Percentiles rank a stretch among this genome's conserved stretches.
Conservation (phyloP, 2,113 vertebrate species). For the Microcebus lehilahytsara region DNA sequence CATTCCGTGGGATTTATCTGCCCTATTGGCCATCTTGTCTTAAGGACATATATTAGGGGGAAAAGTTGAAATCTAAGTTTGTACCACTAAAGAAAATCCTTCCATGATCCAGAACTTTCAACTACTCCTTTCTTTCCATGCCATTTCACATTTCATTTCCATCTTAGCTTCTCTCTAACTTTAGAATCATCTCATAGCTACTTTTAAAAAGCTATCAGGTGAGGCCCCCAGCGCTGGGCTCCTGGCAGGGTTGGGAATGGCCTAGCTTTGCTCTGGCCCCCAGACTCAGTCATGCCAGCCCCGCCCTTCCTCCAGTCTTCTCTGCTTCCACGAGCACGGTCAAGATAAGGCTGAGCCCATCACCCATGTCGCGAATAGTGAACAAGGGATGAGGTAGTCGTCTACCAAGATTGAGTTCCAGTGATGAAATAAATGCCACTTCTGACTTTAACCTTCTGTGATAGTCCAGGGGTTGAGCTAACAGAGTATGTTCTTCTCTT, state of each 20-base stretch:
- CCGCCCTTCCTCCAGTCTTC: background rate
- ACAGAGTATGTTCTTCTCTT: background rate
- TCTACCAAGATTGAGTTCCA: background rate
- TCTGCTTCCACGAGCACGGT: background rate
- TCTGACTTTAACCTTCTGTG: background rate
- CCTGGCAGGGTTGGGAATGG: background rate
- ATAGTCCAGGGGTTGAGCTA: background rate
- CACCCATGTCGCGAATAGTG: background rate
- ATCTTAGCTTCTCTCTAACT: background rate
- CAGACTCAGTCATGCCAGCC: background rate
- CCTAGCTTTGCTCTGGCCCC: background rate
- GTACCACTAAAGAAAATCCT: background rate
- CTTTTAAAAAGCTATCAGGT: background rate
- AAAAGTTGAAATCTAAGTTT: background rate
- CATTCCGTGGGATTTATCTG: background rate
- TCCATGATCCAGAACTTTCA: background rate
- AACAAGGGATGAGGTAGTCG: background rate
- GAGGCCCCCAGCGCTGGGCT: background rate
- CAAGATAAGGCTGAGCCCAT: background rate
- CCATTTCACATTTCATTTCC: background rate
- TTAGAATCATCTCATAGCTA: background rate
- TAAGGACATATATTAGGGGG: background rate
- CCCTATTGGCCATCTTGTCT: background rate
- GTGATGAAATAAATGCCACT: background rate
- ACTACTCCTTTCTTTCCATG: background rate